Conservation (phyloP, 2,888 invertebrate genomes). For the Lasioglossum pauxillum region DNA sequence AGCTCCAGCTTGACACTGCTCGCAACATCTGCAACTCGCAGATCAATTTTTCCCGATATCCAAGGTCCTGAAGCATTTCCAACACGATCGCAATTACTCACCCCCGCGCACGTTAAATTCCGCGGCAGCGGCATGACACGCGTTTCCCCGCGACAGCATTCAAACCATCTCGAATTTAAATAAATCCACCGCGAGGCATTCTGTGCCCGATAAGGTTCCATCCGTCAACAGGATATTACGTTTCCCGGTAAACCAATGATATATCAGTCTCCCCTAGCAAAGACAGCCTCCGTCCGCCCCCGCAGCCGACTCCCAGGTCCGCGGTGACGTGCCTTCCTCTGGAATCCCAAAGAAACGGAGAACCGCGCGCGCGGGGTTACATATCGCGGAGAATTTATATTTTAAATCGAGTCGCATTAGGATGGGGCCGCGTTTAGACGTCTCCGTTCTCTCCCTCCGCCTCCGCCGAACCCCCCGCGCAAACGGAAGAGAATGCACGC, state of each 20-base stretch:
- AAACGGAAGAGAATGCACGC: constrained; percentile 57
- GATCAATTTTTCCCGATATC: neutral
- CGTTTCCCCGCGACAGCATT: constrained; percentile 1
- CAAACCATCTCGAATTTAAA: constrained; percentile 43
- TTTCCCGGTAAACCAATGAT: constrained; percentile 62
- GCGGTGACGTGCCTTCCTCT: constrained; percentile 49
- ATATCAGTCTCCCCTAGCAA: constrained; percentile 53
- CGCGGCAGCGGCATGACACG: neutral
- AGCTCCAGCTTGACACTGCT: neutral
- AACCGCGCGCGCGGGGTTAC: constrained; percentile 56
- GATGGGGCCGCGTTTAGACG: constrained; percentile 65
- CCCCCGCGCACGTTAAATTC: neutral
- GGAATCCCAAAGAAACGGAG: constrained; percentile 75
- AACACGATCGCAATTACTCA: neutral
- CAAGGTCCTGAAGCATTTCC: neutral
- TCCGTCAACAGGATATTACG: constrained; percentile 61
- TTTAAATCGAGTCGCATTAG: constrained; percentile 81
- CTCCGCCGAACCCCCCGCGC: neutral
- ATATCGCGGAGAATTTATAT: constrained; percentile 80
- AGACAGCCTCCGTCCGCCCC: constrained; percentile 16
- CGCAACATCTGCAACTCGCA: neutral
- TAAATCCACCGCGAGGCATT: constrained; percentile 33
- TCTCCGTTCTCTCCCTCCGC: constrained; percentile 35
- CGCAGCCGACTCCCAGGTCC: neutral
- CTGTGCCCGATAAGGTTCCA: constrained; percentile 54